Evolutionary conservation across 1,140 invertebrate species (phyloP), one percentile per base, ranked within the genome.

Genomic region (Mactra quadrangularis): DNA sequence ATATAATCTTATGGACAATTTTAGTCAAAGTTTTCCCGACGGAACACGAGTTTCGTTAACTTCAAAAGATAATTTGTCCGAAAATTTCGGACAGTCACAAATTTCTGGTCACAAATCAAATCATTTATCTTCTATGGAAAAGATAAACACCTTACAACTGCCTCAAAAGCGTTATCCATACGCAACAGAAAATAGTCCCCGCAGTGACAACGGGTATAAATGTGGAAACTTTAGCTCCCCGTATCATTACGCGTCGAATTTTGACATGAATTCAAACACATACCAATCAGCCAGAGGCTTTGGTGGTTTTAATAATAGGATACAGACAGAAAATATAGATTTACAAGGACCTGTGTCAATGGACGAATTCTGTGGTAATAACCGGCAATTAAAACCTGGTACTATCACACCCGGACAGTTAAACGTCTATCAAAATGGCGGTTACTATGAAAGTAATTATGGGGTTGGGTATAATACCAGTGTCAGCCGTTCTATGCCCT

Each of bases 241-340:
- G 45, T 74, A 59, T 75, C 55, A 72, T 64, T 75, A 82, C 57
- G 33, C 35, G 38, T 22, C 68, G 57, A 82, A 82, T 75, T 82
- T 82, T 75, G 71, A 75, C 55, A 82, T 82, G 79, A 75, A 74
- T 50, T 74, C 79, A n/a, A 74, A 82, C 70, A 74, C 70, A 22
- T 74, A 74, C 50, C 57, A 71, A n/a, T 50, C 55, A n/a, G 31
- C 70, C 31, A 71, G 77, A 60, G 66, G 79, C 59, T 82, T 62
- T 62, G 27, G 47, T 29, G 60, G 59, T 19, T 82, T 53, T 57
- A 75, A 62, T 66, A 74, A 82, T 74, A 68, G 79, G 38, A 41
- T 82, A 53, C 70, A 75, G 17, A 35, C 59, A 66, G 79, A 82
- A 50, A 74, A 52, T 82, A 75, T 82, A 71, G 57, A 82, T 57